A percentile compares a stretch with the other conserved stretches of the same genome.
Conservation (phyloP, 2,888 invertebrate species). For the Caenorhabditis sinica region DNA sequence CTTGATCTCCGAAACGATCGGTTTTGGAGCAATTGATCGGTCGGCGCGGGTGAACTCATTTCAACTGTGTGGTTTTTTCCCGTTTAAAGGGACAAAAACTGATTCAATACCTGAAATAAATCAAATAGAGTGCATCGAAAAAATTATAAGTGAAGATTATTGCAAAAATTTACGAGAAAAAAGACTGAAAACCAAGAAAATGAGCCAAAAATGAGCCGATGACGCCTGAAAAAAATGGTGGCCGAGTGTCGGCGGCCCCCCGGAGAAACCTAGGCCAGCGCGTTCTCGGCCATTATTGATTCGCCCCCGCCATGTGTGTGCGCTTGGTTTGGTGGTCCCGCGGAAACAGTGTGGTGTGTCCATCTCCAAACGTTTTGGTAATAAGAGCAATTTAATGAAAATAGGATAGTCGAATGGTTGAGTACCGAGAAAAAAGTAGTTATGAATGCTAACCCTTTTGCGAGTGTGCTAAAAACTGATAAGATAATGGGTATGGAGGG, state of each 20-base stretch:
- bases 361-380: no score
- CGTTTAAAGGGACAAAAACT: background rate
- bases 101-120: constrained; percentile 6
- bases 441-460: background rate
- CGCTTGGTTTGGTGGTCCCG: no score
- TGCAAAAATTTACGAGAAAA: background rate
- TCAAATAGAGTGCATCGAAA: background rate
- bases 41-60: background rate
- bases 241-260: constrained; percentile 1
- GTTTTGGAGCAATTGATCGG: background rate
- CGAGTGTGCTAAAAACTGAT: background rate
- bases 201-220: background rate
- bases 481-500: background rate
- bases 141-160: background rate
- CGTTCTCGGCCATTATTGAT: constrained; percentile 10
- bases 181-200: background rate
- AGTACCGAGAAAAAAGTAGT: background rate
- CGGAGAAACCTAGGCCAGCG: background rate
- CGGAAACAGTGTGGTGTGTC: no score
- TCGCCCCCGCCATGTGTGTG: background rate
- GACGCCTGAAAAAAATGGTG: background rate
- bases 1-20: background rate
- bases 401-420: background rate
- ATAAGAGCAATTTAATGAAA: no score
- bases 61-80: background rate